Base-by-base conservation (phyloP, 2,888 invertebrate genomes). In the Meta bourneti region DNA sequence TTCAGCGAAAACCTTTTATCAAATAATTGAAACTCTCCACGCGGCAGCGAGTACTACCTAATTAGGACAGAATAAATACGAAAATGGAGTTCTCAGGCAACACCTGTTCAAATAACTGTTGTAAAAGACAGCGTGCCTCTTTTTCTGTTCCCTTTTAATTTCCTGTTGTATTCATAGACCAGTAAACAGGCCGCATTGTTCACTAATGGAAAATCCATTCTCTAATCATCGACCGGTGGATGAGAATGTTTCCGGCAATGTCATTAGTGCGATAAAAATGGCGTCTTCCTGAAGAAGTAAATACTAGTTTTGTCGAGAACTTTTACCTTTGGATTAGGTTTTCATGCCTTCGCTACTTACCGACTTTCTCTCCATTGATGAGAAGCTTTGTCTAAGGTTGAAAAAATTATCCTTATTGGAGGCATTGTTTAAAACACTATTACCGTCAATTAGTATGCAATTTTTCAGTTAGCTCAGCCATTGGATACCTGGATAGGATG, bases 191-290 rank as follows among this genome's bases (percentile, higher is more conserved):
- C 20, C 9, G 34, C 87, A 80, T 89, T 89, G 82, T 77, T 71
- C 82, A 34, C 77, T 89, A 89, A 89, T 89, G 82, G 89, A 82
- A 89, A 89, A 83, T 89, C 89, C 81, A 89, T 89, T 89, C 61
- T 82, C 70, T 77, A 89, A 89, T 89, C 71, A 89, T 89, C 82
- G 89, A 82, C 70, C 74, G 11, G 9, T 16, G n/a, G 6, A 79
- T 71, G 79, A 48, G 78, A 72, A 80, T 54, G 52, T 80, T 79
- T 72, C 80, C 51, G 52, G 82, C 16, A 70, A 69, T 89, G 77
- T 77, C 89, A 83, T 89, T 89, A 89, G 77, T 77, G 70, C 70
- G 82, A 89, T 89, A 89, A 89, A 89, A 89, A 89, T 89, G 82
- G 75, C 75, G 78, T 80, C 81, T 88, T 69, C 51, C 49, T 52